phyloP scores from a whole-genome alignment of 2,113 vertebrate species.

The Nothoprocta pentlandii region DNA sequence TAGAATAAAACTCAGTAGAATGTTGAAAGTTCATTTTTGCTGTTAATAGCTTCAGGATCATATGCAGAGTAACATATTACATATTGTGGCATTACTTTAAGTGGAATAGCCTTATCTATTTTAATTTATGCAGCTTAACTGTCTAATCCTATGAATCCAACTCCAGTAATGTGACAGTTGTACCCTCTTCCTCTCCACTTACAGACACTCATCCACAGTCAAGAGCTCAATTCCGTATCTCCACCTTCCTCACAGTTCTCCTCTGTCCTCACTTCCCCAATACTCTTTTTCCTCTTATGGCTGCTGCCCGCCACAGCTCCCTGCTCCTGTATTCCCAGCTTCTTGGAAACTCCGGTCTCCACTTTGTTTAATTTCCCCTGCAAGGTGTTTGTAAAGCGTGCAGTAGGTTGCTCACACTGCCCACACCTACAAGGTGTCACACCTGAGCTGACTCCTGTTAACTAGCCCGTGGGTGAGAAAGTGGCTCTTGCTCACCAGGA shows the following conservation, averaged over 20 bases:
- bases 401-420: background rate
- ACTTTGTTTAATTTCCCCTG: background rate
- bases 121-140: background rate
- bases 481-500: background rate
- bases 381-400: background rate
- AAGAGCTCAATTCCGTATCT: background rate
- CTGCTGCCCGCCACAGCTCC: rapidly evolving
- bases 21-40: background rate
- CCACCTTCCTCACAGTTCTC: background rate
- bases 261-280: background rate
- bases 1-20: background rate
- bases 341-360: background rate
- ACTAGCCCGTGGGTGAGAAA: background rate
- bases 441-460: background rate
- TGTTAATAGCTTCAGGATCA: background rate
- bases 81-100: background rate
- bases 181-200: background rate
- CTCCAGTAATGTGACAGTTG: background rate
- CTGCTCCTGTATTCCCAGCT: background rate
- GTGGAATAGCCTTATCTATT: background rate
- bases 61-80: background rate
- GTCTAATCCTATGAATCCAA: background rate
- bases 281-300: background rate
- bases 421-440: background rate
- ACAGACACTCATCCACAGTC: background rate